A percentile compares a stretch with the other conserved stretches of the same genome.
phyloP scores from a whole-genome alignment of 2,113 vertebrate species.

The Protobothrops mucrosquamatus region DNA sequence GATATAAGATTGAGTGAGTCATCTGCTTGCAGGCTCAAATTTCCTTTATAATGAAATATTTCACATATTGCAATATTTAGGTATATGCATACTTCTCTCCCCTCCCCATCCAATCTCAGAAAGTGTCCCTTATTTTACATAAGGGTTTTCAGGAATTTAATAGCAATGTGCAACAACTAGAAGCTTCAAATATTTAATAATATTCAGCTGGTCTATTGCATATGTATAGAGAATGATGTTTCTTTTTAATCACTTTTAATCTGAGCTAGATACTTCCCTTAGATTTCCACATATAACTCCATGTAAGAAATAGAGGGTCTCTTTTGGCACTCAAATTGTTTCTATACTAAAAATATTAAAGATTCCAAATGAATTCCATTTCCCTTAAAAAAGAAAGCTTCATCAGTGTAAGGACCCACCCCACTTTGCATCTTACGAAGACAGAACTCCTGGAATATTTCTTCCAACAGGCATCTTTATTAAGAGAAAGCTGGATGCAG shows the following conservation, averaged over 20 bases:
- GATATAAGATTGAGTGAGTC: too few relatives aligned
- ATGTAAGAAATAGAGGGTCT: neutral
- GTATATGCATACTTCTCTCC: too few relatives aligned
- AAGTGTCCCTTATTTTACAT: neutral
- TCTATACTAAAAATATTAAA: neutral
- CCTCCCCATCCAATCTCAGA: neutral
- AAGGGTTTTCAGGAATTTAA: neutral
- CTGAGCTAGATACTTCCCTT: neutral
- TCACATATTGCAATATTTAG: neutral
- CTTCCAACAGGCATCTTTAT: too few relatives aligned
- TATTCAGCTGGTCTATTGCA: neutral
- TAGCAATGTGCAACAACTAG: neutral
- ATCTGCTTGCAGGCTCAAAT: too few relatives aligned
- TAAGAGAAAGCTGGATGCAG: too few relatives aligned
- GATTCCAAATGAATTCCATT: neutral
- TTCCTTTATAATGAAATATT: neutral
- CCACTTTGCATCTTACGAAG: too few relatives aligned
- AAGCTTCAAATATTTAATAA: neutral
- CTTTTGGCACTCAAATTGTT: neutral
- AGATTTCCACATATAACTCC: neutral
- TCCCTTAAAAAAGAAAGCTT: neutral
- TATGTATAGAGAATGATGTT: neutral
- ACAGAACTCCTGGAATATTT: too few relatives aligned
- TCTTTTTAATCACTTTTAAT: neutral
- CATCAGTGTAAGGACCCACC: neutral